These are phyloP conservation scores for Threskiornis aethiopicus DNA, from an alignment of 2,797 vertebrate genomes.

Conservation along the genomic window DNA sequence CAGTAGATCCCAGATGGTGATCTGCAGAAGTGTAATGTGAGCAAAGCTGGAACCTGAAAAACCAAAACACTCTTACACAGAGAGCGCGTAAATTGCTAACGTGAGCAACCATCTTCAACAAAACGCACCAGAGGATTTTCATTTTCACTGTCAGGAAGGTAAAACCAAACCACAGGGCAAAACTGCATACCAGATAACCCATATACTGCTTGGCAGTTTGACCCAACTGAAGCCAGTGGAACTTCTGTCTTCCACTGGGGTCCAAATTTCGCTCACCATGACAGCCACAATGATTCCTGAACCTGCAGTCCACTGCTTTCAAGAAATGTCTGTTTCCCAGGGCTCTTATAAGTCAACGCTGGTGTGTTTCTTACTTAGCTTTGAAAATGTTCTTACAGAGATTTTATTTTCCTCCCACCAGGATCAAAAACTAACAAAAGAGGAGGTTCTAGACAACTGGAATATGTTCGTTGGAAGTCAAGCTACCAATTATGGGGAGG, in stretches of 20 bases:
- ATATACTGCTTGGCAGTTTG: not conserved
- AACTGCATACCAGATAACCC: not conserved
- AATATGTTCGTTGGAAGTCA: slow-evolving; percentile 99
- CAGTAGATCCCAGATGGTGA: not conserved
- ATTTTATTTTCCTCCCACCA: slow-evolving; percentile 48
- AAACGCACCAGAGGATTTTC: not conserved
- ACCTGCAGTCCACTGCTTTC: not conserved
- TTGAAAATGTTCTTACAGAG: not conserved
- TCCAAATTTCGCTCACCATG: not conserved
- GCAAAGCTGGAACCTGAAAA: not conserved
- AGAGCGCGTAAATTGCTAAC: not conserved
- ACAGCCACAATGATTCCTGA: not conserved
- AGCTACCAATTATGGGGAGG: slow-evolving; percentile 97
- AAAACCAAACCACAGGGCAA: not conserved
- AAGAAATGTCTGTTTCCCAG: not conserved
- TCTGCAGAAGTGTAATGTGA: not conserved
- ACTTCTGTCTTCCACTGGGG: not conserved
- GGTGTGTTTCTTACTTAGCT: not conserved
- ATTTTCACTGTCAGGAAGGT: not conserved
- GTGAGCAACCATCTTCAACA: not conserved
- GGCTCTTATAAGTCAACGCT: not conserved
- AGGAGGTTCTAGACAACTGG: slow-evolving; percentile 97
- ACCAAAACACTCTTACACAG: not conserved
- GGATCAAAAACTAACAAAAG: slow-evolving; percentile 92
- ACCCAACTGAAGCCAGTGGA: not conserved